Evolutionary conservation across 2,888 invertebrate species (phyloP), one percentile per base, ranked within the genome.

Genomic region (Laspeyria flexula): DNA sequence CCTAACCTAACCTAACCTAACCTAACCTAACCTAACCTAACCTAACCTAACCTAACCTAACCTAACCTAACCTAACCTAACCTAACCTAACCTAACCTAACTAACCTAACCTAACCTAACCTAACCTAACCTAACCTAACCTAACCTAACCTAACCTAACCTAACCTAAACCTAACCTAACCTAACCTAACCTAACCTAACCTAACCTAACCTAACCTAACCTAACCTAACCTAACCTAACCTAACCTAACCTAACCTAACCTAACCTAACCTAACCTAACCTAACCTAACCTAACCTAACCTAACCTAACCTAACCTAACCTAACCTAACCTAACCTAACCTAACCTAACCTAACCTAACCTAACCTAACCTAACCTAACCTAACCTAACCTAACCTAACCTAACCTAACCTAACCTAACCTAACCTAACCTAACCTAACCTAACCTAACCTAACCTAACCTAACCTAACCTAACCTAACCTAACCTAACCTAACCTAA

Each of bases 201-300:
- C 25, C 25, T 25, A 25, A 25, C 25, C 25, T 25, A 46, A 39
- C 46, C 39, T 39, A 46, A 39, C 46, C 39, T 39, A 46, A 39
- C 46, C 39, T 39, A 46, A 39, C 46, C 39, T 39, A 46, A 39
- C 46, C 39, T 39, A 46, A 39, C 46, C 39, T 39, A 46, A 39
- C 46, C 39, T 39, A 46, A 39, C 46, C 39, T 39, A 46, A 39
- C 46, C 39, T 39, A 46, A 39, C 46, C 39, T 39, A 46, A 39
- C 46, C 39, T 39, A 46, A 39, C 46, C 39, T 39, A 46, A 39
- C 46, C 39, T 39, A 46, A 37, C 46, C 39, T 39, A 46, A 31
- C 46, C 39, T 39, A 46, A 39, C 46, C 39, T 39, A 25, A 25
- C 25, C 25, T 42, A 42, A 42, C 42, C 33, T 31, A 42, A 30